phyloP scores from a whole-genome alignment of 2,797 vertebrate genomes.

The Acanthis flammea region DNA sequence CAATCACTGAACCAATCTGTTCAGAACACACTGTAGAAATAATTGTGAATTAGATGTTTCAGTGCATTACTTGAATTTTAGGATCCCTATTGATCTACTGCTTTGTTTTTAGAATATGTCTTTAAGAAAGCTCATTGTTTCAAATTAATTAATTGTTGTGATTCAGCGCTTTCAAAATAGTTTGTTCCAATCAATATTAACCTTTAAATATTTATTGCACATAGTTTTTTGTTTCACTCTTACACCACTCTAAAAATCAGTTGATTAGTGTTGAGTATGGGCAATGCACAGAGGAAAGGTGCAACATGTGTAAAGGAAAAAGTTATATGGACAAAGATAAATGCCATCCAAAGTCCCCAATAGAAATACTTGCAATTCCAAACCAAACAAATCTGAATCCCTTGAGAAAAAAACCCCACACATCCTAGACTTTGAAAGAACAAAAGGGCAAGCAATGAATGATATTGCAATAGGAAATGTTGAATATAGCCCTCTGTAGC shows the following conservation, averaged over 20 bases:
- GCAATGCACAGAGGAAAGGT: not conserved
- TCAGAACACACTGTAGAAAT: not conserved
- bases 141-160: not conserved
- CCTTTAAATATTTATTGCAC: not conserved
- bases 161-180: not conserved
- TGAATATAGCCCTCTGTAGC: not conserved
- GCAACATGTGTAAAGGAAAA: not conserved
- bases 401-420: not conserved
- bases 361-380: not conserved
- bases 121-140: not conserved
- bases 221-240: not conserved
- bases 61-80: not conserved
- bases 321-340: not conserved
- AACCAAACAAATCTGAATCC: not conserved
- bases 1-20: not conserved
- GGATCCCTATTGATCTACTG: not conserved
- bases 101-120: not conserved
- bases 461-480: not conserved
- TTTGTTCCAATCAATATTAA: not conserved
- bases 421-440: not conserved
- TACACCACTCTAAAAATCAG: not conserved
- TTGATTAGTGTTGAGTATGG: not conserved
- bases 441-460: accelerated
- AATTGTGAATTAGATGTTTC: not conserved
- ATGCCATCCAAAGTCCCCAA: not conserved